A percentile compares a stretch with the other conserved stretches of the same genome.
Conservation (phyloP, 1,140 invertebrate species). For the Penaeus indicus region DNA sequence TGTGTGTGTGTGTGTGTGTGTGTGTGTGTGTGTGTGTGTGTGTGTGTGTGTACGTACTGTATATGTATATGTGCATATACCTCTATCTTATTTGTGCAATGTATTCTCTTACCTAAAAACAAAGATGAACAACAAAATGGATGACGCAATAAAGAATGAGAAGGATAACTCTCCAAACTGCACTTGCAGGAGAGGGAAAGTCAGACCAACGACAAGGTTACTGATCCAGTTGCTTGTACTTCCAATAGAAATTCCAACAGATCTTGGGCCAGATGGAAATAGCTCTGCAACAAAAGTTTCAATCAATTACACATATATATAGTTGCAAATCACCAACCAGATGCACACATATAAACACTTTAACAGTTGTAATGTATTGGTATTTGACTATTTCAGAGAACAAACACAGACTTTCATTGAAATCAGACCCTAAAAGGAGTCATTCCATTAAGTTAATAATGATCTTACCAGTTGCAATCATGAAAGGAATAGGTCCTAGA, state of each 20-base stretch:
- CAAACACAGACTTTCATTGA: too few species aligned
- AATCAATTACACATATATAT: too few species aligned
- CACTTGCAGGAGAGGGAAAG: slow-evolving; percentile 45
- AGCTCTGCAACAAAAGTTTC: slow-evolving; percentile 6
- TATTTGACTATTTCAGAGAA: too few species aligned
- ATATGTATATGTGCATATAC: neutral
- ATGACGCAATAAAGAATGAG: slow-evolving; percentile 39
- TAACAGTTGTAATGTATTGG: too few species aligned
- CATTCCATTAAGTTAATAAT: neutral
- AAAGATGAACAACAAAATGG: slow-evolving; percentile 26
- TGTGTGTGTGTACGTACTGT: too few species aligned
- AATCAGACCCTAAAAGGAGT: too few species aligned
- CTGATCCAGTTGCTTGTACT: slow-evolving; percentile 45
- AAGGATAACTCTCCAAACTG: slow-evolving; percentile 46
- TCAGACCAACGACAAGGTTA: slow-evolving; percentile 46
- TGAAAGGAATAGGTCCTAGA: slow-evolving; percentile 48
- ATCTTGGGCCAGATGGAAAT: slow-evolving; percentile 48
- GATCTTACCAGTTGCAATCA: slow-evolving; percentile 51
- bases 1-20: neutral
- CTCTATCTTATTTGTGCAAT: neutral
- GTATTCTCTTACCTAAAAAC: slow-evolving; percentile 35
- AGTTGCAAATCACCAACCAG: too few species aligned
- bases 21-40: too few species aligned
- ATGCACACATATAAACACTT: too few species aligned
- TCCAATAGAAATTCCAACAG: slow-evolving; percentile 39